Conservation (phyloP, 2,797 vertebrate genomes). For the Periparus ater region DNA sequence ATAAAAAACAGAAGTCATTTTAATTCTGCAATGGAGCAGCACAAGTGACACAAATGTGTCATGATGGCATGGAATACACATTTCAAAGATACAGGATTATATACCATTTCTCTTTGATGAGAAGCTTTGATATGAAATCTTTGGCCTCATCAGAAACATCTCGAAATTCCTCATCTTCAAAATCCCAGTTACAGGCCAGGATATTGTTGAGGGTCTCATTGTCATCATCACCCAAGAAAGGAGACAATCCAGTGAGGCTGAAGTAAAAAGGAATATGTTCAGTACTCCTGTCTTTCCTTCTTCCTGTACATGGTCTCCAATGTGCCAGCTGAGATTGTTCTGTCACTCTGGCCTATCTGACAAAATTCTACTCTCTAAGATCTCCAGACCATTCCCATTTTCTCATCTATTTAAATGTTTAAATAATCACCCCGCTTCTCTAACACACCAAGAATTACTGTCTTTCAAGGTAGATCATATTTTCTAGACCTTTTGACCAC, state of each 20-base stretch:
- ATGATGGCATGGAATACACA: neutral
- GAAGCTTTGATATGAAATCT: conserved; percentile 93
- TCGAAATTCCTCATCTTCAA: conserved; percentile 91
- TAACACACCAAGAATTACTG: neutral
- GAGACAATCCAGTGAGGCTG: conserved; percentile 94
- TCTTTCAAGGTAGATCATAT: neutral
- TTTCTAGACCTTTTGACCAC: neutral
- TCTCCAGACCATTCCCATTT: neutral
- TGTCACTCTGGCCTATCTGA: neutral
- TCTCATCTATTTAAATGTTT: neutral
- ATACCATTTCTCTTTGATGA: conserved; percentile 97
- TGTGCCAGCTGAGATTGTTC: neutral
- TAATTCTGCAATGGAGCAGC: neutral
- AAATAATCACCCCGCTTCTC: neutral
- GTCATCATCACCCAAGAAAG: conserved; percentile 94
- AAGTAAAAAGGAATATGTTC: neutral
- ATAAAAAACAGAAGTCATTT: neutral
- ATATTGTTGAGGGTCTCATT: conserved; percentile 96
- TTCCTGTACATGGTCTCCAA: neutral
- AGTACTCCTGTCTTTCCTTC: neutral
- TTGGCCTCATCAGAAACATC: conserved; percentile 90
- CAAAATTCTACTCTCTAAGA: neutral
- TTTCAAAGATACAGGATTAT: neutral
- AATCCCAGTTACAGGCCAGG: conserved; percentile 92
- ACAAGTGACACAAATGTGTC: neutral